Conservation (phyloP, 2,888 invertebrate species). For the Nudaria mundana region DNA sequence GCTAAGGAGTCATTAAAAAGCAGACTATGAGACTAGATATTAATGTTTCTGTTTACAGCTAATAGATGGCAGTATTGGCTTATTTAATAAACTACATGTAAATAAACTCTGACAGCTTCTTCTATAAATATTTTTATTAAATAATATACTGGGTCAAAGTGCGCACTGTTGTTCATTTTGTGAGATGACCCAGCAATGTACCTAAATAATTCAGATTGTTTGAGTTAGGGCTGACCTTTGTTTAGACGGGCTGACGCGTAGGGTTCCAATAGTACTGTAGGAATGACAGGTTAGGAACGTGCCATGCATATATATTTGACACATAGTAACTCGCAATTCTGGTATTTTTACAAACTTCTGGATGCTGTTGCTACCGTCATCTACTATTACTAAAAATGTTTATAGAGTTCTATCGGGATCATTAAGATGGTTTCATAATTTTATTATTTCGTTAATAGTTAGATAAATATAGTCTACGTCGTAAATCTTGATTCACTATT, state of each 20-base stretch:
- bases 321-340: slow-evolving; percentile 15
- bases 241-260: slow-evolving; percentile 33
- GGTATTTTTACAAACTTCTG: slow-evolving; percentile 17
- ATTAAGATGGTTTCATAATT: no score
- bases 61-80: not conserved
- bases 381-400: not conserved
- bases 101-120: slow-evolving; percentile 15
- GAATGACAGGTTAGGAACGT: slow-evolving; percentile 27
- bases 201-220: slow-evolving; percentile 51
- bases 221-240: slow-evolving; percentile 45
- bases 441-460: no score
- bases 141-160: slow-evolving; percentile 29
- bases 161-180: slow-evolving; percentile 39
- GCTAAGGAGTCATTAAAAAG: no score
- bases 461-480: no score
- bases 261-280: slow-evolving; percentile 22
- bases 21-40: no score
- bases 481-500: no score
- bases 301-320: slow-evolving; percentile 13
- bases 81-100: slow-evolving; percentile 10
- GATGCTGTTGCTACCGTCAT: not conserved
- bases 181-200: slow-evolving; percentile 36
- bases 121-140: slow-evolving; percentile 22
- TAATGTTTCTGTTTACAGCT: no score
- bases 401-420: no score